Conservation (phyloP, 2,113 vertebrate genomes). For the Bos indicus region DNA sequence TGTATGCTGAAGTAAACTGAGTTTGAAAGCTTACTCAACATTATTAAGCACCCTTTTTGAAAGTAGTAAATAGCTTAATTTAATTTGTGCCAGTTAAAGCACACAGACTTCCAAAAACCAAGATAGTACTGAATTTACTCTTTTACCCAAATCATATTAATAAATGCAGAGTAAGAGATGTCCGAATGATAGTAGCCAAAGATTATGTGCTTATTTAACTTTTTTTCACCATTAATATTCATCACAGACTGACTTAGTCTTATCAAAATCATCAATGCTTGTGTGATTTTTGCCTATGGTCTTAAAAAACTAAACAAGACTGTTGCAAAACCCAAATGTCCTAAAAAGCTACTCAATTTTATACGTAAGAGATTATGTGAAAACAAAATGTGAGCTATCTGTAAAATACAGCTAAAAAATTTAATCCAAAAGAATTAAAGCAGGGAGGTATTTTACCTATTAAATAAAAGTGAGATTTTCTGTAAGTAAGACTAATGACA, state of each 20-base stretch:
- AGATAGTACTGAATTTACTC: conserved; percentile 62
- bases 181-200: conserved; percentile 50
- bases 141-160: conserved; percentile 63
- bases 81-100: conserved; percentile 64
- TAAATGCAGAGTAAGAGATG: conserved; percentile 50
- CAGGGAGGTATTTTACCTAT: conserved; percentile 15
- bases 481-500: conserved; percentile 47
- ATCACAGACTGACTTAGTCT: conserved; percentile 55
- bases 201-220: conserved; percentile 63
- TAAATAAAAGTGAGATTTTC: conserved; percentile 45
- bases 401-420: neutral
- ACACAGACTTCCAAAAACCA: conserved; percentile 63
- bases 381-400: conserved; percentile 38
- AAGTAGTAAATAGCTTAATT: conserved; percentile 61
- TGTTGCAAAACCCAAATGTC: conserved; percentile 51
- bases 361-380: neutral
- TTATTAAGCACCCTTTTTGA: conserved; percentile 59
- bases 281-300: conserved; percentile 55
- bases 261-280: conserved; percentile 60
- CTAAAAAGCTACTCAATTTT: conserved; percentile 36
- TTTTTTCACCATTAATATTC: conserved; percentile 64
- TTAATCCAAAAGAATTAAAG: neutral
- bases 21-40: conserved; percentile 69
- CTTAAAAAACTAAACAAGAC: conserved; percentile 60
- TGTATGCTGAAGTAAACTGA: conserved; percentile 62